Evolutionary conservation across 2,797 vertebrate species (phyloP).

Genomic region (Acridotheres tristis): DNA sequence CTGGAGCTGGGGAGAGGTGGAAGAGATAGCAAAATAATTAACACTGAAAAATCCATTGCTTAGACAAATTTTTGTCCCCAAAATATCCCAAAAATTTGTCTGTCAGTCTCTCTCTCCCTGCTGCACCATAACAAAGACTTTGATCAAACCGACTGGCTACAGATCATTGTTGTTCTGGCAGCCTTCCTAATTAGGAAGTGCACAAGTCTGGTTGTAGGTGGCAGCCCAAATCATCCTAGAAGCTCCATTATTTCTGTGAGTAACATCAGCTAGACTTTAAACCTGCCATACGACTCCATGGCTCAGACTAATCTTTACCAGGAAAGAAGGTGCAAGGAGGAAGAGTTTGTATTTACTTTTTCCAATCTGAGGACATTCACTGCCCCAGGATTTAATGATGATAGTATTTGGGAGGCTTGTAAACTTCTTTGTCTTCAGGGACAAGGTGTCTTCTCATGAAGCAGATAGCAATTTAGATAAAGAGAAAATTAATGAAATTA

Average conservation of each 20-base stretch:
- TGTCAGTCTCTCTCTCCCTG: background rate
- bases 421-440: background rate
- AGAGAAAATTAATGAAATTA: background rate
- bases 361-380: background rate
- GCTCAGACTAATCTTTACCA: background rate
- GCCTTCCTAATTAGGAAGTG: background rate
- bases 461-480: background rate
- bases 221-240: background rate
- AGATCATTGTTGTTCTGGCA: background rate
- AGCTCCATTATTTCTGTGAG: background rate
- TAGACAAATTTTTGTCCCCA: background rate
- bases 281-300: background rate
- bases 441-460: background rate
- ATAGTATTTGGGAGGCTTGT: background rate
- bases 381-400: background rate
- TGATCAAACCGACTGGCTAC: background rate
- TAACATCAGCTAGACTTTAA: background rate
- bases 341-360: background rate
- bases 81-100: background rate
- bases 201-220: background rate
- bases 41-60: background rate
- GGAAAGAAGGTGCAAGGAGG: background rate
- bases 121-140: background rate
- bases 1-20: background rate
- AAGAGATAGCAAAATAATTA: conserved; percentile 4